These are phyloP conservation scores for Meteorus colon DNA, from an alignment of 2,888 invertebrate genomes.

Conservation along the genomic window DNA sequence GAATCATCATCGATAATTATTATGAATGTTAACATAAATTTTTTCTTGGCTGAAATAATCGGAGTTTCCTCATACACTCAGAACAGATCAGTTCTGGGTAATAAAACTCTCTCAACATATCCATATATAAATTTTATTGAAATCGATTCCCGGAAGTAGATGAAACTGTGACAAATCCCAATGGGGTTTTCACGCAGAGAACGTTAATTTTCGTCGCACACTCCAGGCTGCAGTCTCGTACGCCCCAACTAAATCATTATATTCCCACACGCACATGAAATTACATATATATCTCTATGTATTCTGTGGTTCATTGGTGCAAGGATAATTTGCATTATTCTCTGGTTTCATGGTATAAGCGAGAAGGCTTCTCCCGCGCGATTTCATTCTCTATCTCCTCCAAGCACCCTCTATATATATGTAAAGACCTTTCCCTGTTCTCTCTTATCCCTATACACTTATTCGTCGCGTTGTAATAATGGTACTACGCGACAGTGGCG, in stretches of 20 bases:
- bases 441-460: slow-evolving; percentile 40
- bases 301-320: slow-evolving; percentile 45
- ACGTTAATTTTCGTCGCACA: slow-evolving; percentile 20
- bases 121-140: slow-evolving; percentile 9
- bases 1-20: no score
- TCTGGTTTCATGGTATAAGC: slow-evolving; percentile 49
- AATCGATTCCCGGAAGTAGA: slow-evolving; percentile 4
- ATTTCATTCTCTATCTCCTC: slow-evolving; percentile 35
- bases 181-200: slow-evolving; percentile 26
- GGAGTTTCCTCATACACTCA: no score
- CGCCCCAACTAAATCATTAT: slow-evolving; percentile 37
- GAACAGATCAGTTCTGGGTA: no score
- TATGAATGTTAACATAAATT: no score
- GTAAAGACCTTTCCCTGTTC: slow-evolving; percentile 14
- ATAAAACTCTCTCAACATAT: background rate
- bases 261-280: slow-evolving; percentile 37
- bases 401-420: slow-evolving; percentile 27
- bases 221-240: slow-evolving; percentile 23
- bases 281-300: background rate
- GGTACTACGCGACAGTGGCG: slow-evolving; percentile 53
- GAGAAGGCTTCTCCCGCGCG: slow-evolving; percentile 21
- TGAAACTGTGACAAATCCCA: slow-evolving; percentile 51
- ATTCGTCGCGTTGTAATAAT: slow-evolving; percentile 60
- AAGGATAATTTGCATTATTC: slow-evolving; percentile 66
- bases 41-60: no score